Conservation (phyloP, 2,113 vertebrate species). For the Leptosomus discolor region DNA sequence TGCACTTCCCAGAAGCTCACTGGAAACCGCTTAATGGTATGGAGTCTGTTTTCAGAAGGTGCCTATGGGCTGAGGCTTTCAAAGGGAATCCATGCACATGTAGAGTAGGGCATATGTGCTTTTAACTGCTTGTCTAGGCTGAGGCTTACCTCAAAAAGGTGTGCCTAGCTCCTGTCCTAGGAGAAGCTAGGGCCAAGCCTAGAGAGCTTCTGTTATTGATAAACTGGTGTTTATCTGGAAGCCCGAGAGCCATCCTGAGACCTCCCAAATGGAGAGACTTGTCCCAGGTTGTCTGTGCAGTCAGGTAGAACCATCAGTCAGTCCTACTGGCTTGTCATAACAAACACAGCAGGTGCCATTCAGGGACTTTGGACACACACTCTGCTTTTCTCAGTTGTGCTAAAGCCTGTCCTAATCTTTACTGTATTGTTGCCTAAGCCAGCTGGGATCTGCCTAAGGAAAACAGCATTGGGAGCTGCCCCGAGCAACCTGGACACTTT, state of each 20-base stretch:
- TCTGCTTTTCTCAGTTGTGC: neutral
- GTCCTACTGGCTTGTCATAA: neutral
- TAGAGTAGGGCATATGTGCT: neutral
- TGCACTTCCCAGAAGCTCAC: neutral
- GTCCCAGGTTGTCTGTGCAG: neutral
- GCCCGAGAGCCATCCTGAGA: neutral
- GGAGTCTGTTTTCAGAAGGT: neutral
- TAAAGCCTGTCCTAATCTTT: neutral
- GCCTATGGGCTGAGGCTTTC: neutral
- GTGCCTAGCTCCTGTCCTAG: neutral
- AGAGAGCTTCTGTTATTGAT: slow-evolving; percentile 7
- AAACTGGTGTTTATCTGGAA: neutral
- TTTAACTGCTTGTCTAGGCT: neutral
- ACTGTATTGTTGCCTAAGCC: neutral
- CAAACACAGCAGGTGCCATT: neutral
- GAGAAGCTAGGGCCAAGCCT: neutral
- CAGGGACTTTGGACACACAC: neutral
- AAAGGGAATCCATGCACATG: neutral
- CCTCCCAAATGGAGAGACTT: neutral
- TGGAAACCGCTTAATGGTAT: neutral
- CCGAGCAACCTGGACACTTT: neutral
- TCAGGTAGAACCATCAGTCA: neutral
- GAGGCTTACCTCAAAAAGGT: neutral
- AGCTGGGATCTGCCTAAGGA: neutral
- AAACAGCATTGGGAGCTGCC: neutral